Evolutionary conservation across 2,113 vertebrate genomes (phyloP).

Genomic region (Colistium nudipinnis): DNA sequence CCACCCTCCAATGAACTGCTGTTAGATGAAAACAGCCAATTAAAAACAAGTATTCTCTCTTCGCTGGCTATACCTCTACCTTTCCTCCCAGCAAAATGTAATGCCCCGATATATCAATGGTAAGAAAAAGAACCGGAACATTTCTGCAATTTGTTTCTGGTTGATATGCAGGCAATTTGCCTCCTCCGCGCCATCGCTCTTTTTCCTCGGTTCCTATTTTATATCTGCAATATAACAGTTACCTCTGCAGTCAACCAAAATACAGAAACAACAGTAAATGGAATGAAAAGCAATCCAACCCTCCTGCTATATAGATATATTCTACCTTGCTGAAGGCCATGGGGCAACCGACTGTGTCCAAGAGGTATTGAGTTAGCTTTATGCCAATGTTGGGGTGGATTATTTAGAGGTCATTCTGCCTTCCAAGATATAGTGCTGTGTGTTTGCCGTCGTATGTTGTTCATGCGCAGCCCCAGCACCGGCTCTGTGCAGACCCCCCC

Average conservation of each 20-base stretch:
- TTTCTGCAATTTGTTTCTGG: background rate
- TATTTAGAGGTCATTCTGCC: background rate
- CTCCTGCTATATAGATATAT: conserved; percentile 7
- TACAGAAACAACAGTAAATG: conserved; percentile 38
- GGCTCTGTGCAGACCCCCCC: conserved; percentile 4
- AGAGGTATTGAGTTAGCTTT: background rate
- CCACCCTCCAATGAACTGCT: background rate
- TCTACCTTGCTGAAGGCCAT: conserved; percentile 10
- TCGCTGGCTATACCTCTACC: background rate
- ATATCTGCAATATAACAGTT: conserved; percentile 35
- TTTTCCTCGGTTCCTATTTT: conserved; percentile 23
- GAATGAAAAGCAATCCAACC: conserved; percentile 27
- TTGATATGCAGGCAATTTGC: background rate
- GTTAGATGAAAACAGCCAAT: background rate
- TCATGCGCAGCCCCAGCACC: background rate
- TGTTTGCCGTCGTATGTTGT: conserved; percentile 11
- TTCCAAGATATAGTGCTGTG: background rate
- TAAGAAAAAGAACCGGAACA: background rate
- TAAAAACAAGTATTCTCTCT: background rate
- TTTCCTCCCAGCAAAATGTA: too few species aligned
- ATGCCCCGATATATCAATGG: too few species aligned
- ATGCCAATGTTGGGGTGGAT: background rate
- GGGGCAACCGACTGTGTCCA: conserved; percentile 13
- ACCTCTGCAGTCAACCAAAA: conserved; percentile 19
- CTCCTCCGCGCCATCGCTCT: background rate